Percentiles rank a stretch among this genome's conserved stretches.
phyloP scores from a whole-genome alignment of 2,797 vertebrate genomes.

The Xiphophorus birchmanni region DNA sequence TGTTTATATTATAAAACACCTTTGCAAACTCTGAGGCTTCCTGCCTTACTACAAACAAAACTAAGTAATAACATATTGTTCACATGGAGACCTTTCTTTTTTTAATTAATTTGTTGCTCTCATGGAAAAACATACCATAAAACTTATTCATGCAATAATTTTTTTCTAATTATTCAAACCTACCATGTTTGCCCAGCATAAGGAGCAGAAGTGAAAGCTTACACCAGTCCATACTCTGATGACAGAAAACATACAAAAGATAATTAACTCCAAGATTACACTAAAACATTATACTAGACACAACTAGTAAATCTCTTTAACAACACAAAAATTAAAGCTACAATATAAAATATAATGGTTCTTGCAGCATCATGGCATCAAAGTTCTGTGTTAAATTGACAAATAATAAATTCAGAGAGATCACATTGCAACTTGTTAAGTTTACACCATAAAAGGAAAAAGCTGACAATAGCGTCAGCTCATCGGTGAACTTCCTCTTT shows the following conservation, averaged over 20 bases:
- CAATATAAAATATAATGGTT: not conserved
- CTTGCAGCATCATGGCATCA: not conserved
- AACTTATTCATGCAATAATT: not conserved
- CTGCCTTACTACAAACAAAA: not conserved
- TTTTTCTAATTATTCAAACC: constrained; percentile 6
- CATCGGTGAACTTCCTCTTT: constrained; percentile 29
- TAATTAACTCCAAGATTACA: not conserved
- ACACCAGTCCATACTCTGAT: constrained; percentile 53
- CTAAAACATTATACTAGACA: not conserved
- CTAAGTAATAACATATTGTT: not conserved
- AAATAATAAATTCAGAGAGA: not conserved
- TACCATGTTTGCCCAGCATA: constrained; percentile 51
- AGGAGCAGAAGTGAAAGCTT: constrained; percentile 46
- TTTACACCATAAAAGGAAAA: constrained; percentile 45
- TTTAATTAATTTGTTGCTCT: not conserved
- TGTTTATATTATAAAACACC: not conserved
- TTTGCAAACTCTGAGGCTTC: not conserved
- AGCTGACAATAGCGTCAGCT: not conserved
- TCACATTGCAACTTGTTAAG: not conserved
- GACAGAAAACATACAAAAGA: constrained; percentile 16
- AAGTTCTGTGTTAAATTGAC: not conserved
- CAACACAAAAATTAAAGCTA: not conserved
- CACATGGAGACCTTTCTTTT: not conserved
- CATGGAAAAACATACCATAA: not conserved
- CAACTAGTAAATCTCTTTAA: not conserved